Percentiles rank a stretch among this genome's conserved stretches.
Conservation (phyloP, 2,888 invertebrate genomes). For the Neoitamus cyanurus region DNA sequence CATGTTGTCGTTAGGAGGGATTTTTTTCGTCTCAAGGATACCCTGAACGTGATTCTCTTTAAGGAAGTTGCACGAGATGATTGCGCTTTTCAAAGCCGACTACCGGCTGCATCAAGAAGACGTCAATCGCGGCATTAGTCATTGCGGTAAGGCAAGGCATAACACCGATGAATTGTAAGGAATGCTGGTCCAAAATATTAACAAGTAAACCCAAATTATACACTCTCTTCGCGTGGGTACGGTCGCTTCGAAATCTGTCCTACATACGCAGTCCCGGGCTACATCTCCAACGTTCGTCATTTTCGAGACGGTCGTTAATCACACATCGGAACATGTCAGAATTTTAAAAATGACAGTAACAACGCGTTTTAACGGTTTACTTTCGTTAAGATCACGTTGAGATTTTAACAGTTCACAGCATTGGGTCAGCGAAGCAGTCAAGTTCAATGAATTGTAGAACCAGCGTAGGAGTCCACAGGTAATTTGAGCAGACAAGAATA, state of each 20-base stretch:
- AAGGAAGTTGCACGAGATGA: not conserved
- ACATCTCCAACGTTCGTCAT: not conserved
- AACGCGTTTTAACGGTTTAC: conserved; percentile 40
- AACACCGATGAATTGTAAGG: not conserved
- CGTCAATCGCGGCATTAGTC: not conserved
- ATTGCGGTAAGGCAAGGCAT: not conserved
- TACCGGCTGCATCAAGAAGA: not conserved
- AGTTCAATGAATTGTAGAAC: conserved; percentile 17
- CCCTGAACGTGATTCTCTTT: not conserved
- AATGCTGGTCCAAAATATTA: not conserved
- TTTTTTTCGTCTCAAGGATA: not conserved
- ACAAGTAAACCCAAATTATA: not conserved
- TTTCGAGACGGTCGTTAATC: conserved; percentile 28
- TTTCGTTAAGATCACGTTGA: not conserved
- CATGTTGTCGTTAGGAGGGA: not conserved
- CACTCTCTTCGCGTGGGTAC: conserved; percentile 19
- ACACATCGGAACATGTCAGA: conserved; percentile 34
- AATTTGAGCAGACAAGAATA: conserved; percentile 6
- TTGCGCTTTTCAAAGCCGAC: not conserved
- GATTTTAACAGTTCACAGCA: not conserved
- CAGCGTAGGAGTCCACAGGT: conserved; percentile 1
- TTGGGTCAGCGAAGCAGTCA: conserved; percentile 34
- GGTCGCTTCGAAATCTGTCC: not conserved
- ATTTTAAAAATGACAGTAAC: conserved; percentile 39
- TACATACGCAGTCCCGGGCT: not conserved